A percentile compares a stretch with the other conserved stretches of the same genome.
These are phyloP conservation scores for Hephaestus fuliginosus DNA, from an alignment of 2,797 vertebrate species.

Conservation along the genomic window DNA sequence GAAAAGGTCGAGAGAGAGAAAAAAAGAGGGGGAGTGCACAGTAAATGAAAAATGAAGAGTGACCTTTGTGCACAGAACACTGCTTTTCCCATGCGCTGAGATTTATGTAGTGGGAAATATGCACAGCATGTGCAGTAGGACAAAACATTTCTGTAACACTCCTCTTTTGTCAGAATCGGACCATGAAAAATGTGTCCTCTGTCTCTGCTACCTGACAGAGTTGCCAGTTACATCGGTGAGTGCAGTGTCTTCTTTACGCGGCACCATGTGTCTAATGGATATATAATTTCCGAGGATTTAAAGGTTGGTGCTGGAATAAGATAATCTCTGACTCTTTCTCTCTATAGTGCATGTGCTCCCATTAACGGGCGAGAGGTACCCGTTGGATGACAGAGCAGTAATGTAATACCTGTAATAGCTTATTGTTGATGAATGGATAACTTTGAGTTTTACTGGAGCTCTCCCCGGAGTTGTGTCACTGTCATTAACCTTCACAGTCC, in stretches of 20 bases:
- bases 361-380: conserved; percentile 58
- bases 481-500: conserved; percentile 75
- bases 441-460: conserved; percentile 58
- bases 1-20: conserved; percentile 19
- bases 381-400: conserved; percentile 49
- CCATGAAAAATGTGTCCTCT: conserved; percentile 24
- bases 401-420: conserved; percentile 68
- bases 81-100: conserved; percentile 66
- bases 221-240: conserved; percentile 29
- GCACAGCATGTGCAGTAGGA: conserved; percentile 49
- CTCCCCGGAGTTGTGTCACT: conserved; percentile 55
- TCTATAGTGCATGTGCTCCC: conserved; percentile 29
- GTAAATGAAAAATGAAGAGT: conserved; percentile 70
- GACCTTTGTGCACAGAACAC: conserved; percentile 68
- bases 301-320: conserved; percentile 62
- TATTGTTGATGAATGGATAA: conserved; percentile 77
- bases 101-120: conserved; percentile 67
- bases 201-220: conserved; percentile 17
- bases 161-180: conserved; percentile 37
- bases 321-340: conserved; percentile 63
- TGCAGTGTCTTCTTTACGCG: conserved; percentile 39
- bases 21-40: conserved; percentile 19
- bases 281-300: conserved; percentile 67
- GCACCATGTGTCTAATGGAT: conserved; percentile 54
- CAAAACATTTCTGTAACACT: conserved; percentile 40